A percentile compares a stretch with the other conserved stretches of the same genome.
These are phyloP conservation scores for Paraescarpia echinospica DNA, from an alignment of 1,140 invertebrate genomes.

Conservation along the genomic window DNA sequence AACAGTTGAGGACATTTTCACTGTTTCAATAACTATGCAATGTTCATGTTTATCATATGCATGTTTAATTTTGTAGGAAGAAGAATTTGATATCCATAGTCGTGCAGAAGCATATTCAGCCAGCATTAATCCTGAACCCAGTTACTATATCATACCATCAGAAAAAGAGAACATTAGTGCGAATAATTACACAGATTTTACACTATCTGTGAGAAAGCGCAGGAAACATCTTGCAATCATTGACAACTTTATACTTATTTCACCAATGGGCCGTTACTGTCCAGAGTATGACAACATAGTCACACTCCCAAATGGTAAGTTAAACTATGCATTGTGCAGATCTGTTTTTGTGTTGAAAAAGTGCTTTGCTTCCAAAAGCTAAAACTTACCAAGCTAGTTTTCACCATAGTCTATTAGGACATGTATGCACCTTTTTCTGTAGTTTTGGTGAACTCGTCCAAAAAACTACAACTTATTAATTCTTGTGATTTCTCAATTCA, in stretches of 20 bases:
- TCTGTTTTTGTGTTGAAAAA: background rate
- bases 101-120: conserved; percentile 41
- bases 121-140: conserved; percentile 37
- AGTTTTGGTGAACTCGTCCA: no score
- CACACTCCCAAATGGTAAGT: conserved; percentile 38
- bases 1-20: background rate
- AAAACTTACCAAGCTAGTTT: no score
- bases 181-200: conserved; percentile 9
- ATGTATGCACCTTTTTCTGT: no score
- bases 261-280: conserved; percentile 33
- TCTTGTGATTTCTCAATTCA: no score
- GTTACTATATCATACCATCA: conserved; percentile 34
- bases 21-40: background rate
- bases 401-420: no score
- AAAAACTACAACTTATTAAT: no score
- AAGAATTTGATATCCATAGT: conserved; percentile 45
- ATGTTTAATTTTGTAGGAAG: conserved; percentile 32
- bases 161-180: background rate
- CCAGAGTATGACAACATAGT: conserved; percentile 36
- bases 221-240: conserved; percentile 20
- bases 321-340: background rate
- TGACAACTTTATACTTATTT: conserved; percentile 11
- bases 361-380: background rate
- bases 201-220: conserved; percentile 30
- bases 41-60: background rate